A percentile compares a stretch with the other conserved stretches of the same genome.
Evolutionary conservation across 2,113 vertebrate species (phyloP).

Genomic region (Amia ocellicauda): DNA sequence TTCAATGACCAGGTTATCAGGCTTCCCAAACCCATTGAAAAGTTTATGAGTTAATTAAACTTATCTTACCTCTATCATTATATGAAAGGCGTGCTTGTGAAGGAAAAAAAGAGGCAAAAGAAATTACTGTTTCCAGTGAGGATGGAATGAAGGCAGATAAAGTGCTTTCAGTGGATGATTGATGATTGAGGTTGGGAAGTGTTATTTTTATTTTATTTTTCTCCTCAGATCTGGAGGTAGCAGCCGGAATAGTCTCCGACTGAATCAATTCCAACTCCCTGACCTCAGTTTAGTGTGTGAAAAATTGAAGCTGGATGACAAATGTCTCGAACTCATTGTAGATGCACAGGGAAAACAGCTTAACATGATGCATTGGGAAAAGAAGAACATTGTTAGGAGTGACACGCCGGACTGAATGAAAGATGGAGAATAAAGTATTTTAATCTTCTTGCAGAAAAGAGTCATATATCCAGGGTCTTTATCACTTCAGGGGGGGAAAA

Average conservation of each 20-base stretch:
- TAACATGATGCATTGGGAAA: background rate
- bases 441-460: background rate
- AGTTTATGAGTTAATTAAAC: conserved; percentile 60
- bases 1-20: conserved; percentile 24
- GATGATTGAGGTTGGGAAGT: conserved; percentile 15
- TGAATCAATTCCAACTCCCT: conserved; percentile 45
- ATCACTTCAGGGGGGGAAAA: background rate
- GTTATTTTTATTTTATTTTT: background rate
- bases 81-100: conserved; percentile 98
- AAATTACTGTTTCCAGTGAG: conserved; percentile 78
- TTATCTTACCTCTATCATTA: conserved; percentile 99
- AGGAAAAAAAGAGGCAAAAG: conserved; percentile 81
- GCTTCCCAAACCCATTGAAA: conserved; percentile 35
- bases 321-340: conserved; percentile 1
- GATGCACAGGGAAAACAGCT: conserved; percentile 10
- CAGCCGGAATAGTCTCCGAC: conserved; percentile 35
- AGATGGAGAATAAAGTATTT: conserved; percentile 5
- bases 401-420: conserved; percentile 9
- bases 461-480: conserved; percentile 5
- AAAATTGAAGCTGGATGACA: conserved; percentile 41
- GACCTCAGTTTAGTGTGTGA: conserved; percentile 37
- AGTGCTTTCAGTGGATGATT: conserved; percentile 29
- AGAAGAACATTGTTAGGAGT: conserved; percentile 3
- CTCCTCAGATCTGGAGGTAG: background rate
- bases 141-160: conserved; percentile 57